Conservation (phyloP, 2,797 vertebrate species). For the Tokudaia muenninki region DNA sequence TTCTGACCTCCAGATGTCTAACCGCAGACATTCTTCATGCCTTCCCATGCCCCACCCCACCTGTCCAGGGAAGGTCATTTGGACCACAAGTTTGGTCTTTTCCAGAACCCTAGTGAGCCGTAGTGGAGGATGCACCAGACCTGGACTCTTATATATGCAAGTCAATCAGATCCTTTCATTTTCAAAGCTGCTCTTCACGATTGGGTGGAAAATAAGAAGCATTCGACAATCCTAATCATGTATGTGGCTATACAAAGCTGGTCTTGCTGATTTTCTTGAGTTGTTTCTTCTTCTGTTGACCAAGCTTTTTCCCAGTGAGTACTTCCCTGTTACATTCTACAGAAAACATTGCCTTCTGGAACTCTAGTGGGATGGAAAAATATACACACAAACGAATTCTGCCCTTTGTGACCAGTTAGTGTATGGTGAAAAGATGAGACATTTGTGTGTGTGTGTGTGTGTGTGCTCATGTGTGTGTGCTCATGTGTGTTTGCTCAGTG, state of each 20-base stretch:
- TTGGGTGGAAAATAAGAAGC: conserved; percentile 37
- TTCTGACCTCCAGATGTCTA: conserved; percentile 8
- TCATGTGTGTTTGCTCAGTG: too few species aligned
- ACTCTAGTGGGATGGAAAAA: neutral
- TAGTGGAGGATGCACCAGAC: neutral
- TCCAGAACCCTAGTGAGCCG: neutral
- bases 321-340: neutral
- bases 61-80: neutral
- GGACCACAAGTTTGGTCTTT: neutral
- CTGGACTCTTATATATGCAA: neutral
- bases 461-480: neutral
- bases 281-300: neutral
- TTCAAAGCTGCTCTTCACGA: conserved; percentile 1
- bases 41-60: neutral
- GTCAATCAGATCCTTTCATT: neutral
- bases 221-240: neutral
- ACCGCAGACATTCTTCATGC: neutral
- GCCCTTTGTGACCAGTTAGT: neutral
- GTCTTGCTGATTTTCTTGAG: neutral
- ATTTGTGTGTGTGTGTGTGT: neutral
- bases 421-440: neutral
- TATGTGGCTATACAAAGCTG: neutral
- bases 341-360: conserved; percentile 33
- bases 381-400: neutral
- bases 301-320: neutral